Conservation (phyloP, 2,113 vertebrate genomes). For the Hirundichthys speculiger region DNA sequence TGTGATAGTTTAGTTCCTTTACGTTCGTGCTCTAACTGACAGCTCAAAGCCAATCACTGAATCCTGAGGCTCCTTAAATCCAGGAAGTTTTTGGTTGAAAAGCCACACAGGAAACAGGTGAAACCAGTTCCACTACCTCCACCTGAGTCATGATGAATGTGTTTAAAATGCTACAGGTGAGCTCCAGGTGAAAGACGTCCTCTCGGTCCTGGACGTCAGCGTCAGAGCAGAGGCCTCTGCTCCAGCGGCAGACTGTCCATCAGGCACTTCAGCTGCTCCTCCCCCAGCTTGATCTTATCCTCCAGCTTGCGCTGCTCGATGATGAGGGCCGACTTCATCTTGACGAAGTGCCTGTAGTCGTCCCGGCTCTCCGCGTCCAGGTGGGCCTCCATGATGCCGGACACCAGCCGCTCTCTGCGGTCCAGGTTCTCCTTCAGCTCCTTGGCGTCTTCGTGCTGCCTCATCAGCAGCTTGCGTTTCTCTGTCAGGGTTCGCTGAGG, state of each 20-base stretch:
- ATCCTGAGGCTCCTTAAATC: too few relatives aligned
- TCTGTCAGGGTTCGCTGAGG: conserved; percentile 88
- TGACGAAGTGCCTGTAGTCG: conserved; percentile 97
- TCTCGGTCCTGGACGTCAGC: too few relatives aligned
- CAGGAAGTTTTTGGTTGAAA: background rate
- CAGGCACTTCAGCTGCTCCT: conserved; percentile 96
- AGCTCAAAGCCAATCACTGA: too few relatives aligned
- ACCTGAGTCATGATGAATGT: too few relatives aligned
- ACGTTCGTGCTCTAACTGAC: too few relatives aligned
- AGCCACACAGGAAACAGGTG: too few relatives aligned
- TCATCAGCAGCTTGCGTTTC: conserved; percentile 91
- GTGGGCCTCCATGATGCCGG: conserved; percentile 87
- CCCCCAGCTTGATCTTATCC: conserved; percentile 96
- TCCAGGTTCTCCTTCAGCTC: conserved; percentile 98
- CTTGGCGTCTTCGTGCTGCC: conserved; percentile 95
- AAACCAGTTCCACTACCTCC: too few relatives aligned
- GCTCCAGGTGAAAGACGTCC: too few relatives aligned
- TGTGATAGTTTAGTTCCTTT: too few relatives aligned
- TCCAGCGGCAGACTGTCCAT: conserved; percentile 89
- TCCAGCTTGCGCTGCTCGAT: conserved; percentile 97
- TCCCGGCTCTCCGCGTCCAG: conserved; percentile 89
- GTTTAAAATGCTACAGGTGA: too few relatives aligned
- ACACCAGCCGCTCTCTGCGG: conserved; percentile 88
- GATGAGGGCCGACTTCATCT: conserved; percentile 99
- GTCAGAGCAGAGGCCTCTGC: too few relatives aligned